A percentile compares a stretch with the other conserved stretches of the same genome.
These are phyloP conservation scores for Hydractinia echinata DNA, from an alignment of 30 jellyfish, hydroid and myxozoan genomes.

Conservation along the genomic window DNA sequence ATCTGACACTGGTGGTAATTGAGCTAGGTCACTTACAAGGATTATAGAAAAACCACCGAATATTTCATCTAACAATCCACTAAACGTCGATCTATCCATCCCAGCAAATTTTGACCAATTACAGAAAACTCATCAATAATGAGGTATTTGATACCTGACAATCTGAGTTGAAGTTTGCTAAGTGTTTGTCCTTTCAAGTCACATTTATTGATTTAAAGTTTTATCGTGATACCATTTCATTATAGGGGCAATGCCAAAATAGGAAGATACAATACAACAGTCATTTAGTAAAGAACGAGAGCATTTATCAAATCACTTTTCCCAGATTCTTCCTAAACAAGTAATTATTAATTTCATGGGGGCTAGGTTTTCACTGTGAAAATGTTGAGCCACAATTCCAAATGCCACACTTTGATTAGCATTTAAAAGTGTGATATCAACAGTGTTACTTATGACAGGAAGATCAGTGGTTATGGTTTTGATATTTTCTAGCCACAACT, in stretches of 20 bases:
- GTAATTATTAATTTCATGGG: slow-evolving; percentile 20
- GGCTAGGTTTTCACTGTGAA: neutral
- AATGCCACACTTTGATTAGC: slow-evolving; percentile 24
- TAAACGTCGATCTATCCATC: slow-evolving; percentile 43
- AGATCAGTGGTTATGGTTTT: too few species aligned
- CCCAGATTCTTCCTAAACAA: slow-evolving; percentile 38
- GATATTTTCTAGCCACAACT: too few species aligned
- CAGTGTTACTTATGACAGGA: too few species aligned
- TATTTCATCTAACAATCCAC: slow-evolving; percentile 15
- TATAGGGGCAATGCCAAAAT: slow-evolving; percentile 41
- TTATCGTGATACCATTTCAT: neutral
- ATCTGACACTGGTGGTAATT: slow-evolving; percentile 52
- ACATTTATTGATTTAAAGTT: neutral
- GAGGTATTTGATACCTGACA: too few species aligned
- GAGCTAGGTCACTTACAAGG: slow-evolving; percentile 46
- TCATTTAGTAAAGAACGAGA: slow-evolving; percentile 15
- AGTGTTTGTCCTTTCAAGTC: slow-evolving; percentile 27
- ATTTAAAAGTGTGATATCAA: too few species aligned
- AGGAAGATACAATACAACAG: slow-evolving; percentile 25
- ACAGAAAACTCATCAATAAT: slow-evolving; percentile 51
- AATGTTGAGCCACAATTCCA: slow-evolving; percentile 18
- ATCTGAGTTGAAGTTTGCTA: neutral
- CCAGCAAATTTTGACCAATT: slow-evolving; percentile 36
- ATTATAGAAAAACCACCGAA: slow-evolving; percentile 47
- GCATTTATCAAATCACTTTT: slow-evolving; percentile 40